Base-by-base conservation (phyloP, 2,888 invertebrate species). In the Scelioninae gen. 2 region DNA sequence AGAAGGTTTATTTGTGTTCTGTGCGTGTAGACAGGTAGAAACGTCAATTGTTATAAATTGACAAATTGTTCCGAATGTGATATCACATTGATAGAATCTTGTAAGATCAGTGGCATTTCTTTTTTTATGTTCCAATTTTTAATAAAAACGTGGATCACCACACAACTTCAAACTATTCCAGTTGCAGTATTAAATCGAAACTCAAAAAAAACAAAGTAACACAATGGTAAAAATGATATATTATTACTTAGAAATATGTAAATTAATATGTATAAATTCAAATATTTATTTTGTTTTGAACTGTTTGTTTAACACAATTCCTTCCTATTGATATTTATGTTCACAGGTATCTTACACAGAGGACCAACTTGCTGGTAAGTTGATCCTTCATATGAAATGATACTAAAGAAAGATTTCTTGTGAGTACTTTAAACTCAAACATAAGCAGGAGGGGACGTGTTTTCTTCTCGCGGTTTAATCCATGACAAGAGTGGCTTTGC, bases 311-410 rank as follows among this genome's bases (percentile, higher is more conserved):
- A 5, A 11, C 15, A 15, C 39, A 33, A 19, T 43, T 67, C 15
- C 39, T 11, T 39, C 15, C 3, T 4, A 25, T 25, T 35, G 33
- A 35, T 6, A 53, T 28, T 52, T 22, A 52, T 76, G 65, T 78
- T 83, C 90, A 73, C 90, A 95, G 95, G 94, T 93, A 82, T 93
- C 93, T 84, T 95, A 94, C 87, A 91, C 93, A 43, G 95, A 95
- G 89, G 95, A 95, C 89, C 95, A 95, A 90, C 90, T 95, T 89
- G 94, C 94, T 87, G 95, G 95, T 95, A 89, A 94, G 93, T 92
- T 82, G 78, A 45, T 81, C 78, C n/a, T n/a, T n/a, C n/a, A n/a
- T n/a, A n/a, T n/a, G n/a, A n/a, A n/a, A n/a, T n/a, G n/a, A n/a
- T n/a, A n/a, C n/a, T n/a, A n/a, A n/a, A n/a, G 77, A 77, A 74